Conservation (phyloP, 1,140 invertebrate genomes). For the Lasaia peninsularis region DNA sequence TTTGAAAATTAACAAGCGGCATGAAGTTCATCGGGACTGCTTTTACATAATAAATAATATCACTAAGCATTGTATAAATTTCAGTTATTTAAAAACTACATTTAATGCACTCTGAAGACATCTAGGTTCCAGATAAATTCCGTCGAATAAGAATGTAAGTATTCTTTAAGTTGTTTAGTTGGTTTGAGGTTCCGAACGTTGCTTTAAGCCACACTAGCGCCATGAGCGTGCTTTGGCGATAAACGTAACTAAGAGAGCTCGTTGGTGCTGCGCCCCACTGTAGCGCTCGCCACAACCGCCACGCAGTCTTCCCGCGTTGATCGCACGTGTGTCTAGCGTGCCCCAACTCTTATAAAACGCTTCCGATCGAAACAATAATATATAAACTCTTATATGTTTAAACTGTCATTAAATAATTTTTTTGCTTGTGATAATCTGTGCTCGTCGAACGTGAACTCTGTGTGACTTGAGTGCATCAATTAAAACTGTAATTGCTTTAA, state of each 20-base stretch:
- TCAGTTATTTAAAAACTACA: neutral
- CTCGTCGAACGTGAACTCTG: constrained; percentile 26
- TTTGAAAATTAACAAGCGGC: no score
- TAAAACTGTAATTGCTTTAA: constrained; percentile 63
- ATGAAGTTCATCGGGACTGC: no score
- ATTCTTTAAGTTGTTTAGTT: constrained; percentile 18
- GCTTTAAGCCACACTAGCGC: constrained; percentile 40
- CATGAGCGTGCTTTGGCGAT: constrained; percentile 41
- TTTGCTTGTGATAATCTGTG: constrained; percentile 42
- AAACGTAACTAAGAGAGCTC: constrained; percentile 34
- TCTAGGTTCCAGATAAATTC: neutral
- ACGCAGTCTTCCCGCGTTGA: constrained; percentile 74
- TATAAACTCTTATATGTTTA: no score
- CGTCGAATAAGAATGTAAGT: constrained; percentile 21
- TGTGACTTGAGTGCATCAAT: constrained; percentile 50
- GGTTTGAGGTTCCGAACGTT: constrained; percentile 27
- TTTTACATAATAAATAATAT: no score
- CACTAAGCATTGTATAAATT: no score
- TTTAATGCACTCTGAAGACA: neutral
- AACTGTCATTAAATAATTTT: constrained; percentile 35
- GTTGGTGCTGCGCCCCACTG: constrained; percentile 49
- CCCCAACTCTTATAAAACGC: constrained; percentile 42
- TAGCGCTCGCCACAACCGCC: constrained; percentile 57
- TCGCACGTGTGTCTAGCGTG: constrained; percentile 69
- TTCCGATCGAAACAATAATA: constrained; percentile 30